These are phyloP conservation scores for Rhinogobio ventralis DNA, from an alignment of 2,797 vertebrate species.

Conservation along the genomic window DNA sequence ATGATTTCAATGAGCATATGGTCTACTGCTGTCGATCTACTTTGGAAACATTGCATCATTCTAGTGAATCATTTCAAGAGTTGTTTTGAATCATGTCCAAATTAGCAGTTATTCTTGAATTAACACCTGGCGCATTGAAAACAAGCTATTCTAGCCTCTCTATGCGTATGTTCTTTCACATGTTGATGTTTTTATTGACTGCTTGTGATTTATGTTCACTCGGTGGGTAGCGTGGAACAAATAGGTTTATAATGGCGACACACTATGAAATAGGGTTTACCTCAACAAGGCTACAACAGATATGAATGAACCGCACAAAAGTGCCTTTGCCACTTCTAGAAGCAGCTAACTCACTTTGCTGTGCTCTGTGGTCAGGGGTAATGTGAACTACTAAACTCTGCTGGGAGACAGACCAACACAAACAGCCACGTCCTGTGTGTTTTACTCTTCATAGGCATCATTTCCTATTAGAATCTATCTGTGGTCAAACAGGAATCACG, in stretches of 20 bases:
- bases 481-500: constrained; percentile 59
- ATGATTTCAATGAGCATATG: not conserved
- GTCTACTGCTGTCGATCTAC: not conserved
- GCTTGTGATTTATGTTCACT: constrained; percentile 52
- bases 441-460: constrained; percentile 58
- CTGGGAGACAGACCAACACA: constrained; percentile 60
- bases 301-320: constrained; percentile 58
- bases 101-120: constrained; percentile 33
- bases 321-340: constrained; percentile 56
- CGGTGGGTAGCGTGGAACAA: constrained; percentile 46
- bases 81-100: constrained; percentile 13
- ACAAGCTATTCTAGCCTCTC: constrained; percentile 9
- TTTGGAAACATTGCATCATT: constrained; percentile 16
- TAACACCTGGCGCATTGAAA: constrained; percentile 27
- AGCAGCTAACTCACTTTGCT: constrained; percentile 56
- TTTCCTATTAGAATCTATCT: constrained; percentile 65
- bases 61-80: constrained; percentile 1
- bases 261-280: constrained; percentile 55
- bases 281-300: constrained; percentile 59
- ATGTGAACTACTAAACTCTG: constrained; percentile 60
- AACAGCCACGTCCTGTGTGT: constrained; percentile 64
- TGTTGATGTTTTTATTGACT: constrained; percentile 55
- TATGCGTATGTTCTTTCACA: constrained; percentile 3
- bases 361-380: constrained; percentile 55
- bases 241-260: constrained; percentile 62